Evolutionary conservation across 2,888 invertebrate genomes (phyloP).

Genomic region (Callosobruchus maculatus): DNA sequence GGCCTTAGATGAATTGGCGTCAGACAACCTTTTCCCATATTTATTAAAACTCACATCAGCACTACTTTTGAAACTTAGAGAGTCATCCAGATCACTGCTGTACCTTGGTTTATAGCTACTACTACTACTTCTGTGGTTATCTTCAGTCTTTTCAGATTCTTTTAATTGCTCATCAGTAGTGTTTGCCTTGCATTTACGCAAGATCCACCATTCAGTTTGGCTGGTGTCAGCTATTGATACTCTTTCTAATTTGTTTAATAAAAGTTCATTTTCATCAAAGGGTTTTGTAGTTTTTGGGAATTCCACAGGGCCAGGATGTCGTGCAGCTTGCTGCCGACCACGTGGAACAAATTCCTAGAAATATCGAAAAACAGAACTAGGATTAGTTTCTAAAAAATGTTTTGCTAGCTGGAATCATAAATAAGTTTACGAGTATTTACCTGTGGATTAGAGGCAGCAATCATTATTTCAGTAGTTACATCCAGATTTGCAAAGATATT

Average conservation of each 20-base stretch:
- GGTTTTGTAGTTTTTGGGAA: conserved; percentile 28
- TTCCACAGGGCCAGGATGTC: conserved; percentile 71
- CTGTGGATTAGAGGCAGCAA: conserved; percentile 88
- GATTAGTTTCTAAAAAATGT: neutral
- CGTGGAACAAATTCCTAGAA: conserved; percentile 81
- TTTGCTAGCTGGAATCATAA: no score
- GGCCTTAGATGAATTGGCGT: conserved; percentile 29
- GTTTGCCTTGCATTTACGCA: conserved; percentile 57
- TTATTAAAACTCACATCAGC: conserved; percentile 33
- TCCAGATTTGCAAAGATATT: conserved; percentile 67
- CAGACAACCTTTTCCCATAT: conserved; percentile 35
- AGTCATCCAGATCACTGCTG: conserved; percentile 34
- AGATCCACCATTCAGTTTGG: conserved; percentile 54
- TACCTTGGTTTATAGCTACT: conserved; percentile 21
- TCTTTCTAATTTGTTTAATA: conserved; percentile 70
- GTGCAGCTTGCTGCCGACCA: conserved; percentile 75
- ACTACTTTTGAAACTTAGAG: conserved; percentile 34
- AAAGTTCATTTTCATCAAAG: conserved; percentile 49
- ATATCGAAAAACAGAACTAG: conserved; percentile 2
- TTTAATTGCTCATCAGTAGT: conserved; percentile 5
- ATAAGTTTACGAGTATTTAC: conserved; percentile 50
- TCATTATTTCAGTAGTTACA: conserved; percentile 79
- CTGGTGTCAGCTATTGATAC: conserved; percentile 67
- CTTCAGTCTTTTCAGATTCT: conserved; percentile 15
- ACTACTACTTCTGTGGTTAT: conserved; percentile 18